Conservation (phyloP, 2,797 vertebrate genomes). For the Gymnocypris eckloni region DNA sequence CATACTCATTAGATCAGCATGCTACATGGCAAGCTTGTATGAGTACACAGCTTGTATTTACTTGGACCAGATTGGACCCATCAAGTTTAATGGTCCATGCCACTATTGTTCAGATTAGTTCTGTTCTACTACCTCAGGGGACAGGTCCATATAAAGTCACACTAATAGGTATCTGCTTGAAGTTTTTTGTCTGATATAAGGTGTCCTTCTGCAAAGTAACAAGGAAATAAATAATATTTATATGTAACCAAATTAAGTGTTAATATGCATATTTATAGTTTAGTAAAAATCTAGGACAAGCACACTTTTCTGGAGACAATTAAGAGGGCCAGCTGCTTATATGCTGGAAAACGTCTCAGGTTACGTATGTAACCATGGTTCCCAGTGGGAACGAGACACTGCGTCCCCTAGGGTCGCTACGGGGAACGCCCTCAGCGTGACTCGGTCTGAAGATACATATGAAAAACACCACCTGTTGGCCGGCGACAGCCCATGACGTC, state of each 20-base stretch:
- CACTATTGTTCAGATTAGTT: conserved; percentile 47
- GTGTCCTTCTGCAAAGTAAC: neutral
- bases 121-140: conserved; percentile 2
- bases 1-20: neutral
- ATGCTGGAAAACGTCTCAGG: conserved; percentile 5
- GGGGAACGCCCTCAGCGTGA: too few species aligned
- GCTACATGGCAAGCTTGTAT: neutral
- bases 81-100: conserved; percentile 67
- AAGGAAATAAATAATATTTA: neutral
- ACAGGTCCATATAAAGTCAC: conserved; percentile 3
- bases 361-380: too few species aligned
- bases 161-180: neutral
- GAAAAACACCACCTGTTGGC: too few species aligned
- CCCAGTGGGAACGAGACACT: too few species aligned
- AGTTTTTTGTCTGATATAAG: neutral
- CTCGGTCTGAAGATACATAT: too few species aligned
- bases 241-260: neutral
- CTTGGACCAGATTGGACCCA: conserved; percentile 41
- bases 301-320: neutral
- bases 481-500: too few species aligned
- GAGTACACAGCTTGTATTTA: conserved; percentile 25
- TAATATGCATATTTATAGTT: neutral
- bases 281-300: neutral
- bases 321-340: neutral
- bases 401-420: too few species aligned